phyloP scores from a whole-genome alignment of 2,113 vertebrate genomes.

The Alethe castanea region DNA sequence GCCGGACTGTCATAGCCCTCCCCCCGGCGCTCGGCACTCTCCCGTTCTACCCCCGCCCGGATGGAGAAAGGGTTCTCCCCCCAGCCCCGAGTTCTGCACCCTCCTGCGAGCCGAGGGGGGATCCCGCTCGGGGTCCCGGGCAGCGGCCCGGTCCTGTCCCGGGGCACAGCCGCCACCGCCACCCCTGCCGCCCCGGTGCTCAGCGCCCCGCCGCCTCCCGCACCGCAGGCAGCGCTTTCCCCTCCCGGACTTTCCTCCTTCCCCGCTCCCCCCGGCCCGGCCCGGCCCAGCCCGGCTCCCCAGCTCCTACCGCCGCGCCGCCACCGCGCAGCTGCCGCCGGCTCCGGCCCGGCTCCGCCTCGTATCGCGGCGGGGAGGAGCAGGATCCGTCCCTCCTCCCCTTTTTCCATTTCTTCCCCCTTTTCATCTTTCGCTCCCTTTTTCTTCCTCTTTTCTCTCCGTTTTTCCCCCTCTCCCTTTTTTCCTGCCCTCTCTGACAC shows the following conservation, averaged over 20 bases:
- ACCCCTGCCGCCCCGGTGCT: not conserved
- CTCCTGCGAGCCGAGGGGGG: not conserved
- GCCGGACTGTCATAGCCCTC: not conserved
- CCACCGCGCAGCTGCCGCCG: not conserved
- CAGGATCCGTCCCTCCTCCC: not conserved
- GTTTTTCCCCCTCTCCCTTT: fast-evolving
- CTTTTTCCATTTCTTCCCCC: not conserved
- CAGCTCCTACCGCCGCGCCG: not conserved
- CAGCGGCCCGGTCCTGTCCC: not conserved
- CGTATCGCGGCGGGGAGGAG: not conserved
- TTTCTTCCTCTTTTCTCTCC: not conserved
- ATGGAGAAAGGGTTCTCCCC: not conserved
- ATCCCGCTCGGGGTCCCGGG: not conserved
- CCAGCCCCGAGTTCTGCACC: not conserved
- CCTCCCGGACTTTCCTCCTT: not conserved
- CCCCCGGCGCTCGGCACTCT: no score
- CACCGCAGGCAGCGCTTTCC: not conserved
- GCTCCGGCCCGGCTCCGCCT: not conserved
- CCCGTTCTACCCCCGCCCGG: no score
- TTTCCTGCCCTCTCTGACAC: not conserved
- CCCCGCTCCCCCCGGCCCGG: not conserved
- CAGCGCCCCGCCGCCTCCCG: not conserved
- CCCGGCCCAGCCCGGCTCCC: not conserved
- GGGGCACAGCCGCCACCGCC: not conserved
- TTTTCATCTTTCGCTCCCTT: not conserved